Evolutionary conservation across 2,888 invertebrate genomes (phyloP).

Genomic region (Dicranocentrus wangi): DNA sequence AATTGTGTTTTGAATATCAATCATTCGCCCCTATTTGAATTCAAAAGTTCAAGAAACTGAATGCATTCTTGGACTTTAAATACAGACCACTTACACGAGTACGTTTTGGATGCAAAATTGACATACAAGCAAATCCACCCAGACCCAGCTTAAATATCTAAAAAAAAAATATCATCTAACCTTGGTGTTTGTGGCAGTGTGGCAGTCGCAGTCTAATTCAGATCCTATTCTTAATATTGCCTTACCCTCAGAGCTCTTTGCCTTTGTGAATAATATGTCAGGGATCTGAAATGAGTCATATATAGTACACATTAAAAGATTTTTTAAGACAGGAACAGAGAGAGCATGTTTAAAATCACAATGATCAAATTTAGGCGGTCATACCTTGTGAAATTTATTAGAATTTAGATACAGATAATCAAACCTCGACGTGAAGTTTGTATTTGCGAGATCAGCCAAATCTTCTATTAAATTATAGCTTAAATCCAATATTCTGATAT

Average conservation of each 20-base stretch:
- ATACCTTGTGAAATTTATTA: constrained; percentile 40
- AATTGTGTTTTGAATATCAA: constrained; percentile 37
- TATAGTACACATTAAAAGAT: no score
- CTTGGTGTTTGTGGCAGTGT: constrained; percentile 41
- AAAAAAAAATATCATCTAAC: not conserved
- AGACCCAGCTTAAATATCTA: not conserved
- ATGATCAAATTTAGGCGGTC: no score
- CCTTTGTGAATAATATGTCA: constrained; percentile 10
- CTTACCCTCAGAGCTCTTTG: constrained; percentile 45
- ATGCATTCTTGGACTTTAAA: no score
- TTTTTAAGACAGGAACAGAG: no score
- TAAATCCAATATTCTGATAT: constrained; percentile 79
- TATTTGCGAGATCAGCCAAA: constrained; percentile 19
- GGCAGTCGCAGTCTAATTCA: constrained; percentile 45
- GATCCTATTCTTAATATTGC: constrained; percentile 31
- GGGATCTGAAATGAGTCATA: constrained; percentile 31
- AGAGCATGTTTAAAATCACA: no score
- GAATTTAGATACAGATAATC: constrained; percentile 36
- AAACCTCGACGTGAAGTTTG: constrained; percentile 26
- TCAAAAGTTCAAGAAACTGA: constrained; percentile 5
- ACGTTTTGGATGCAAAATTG: not conserved
- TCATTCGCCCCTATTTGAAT: constrained; percentile 34
- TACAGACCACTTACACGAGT: no score
- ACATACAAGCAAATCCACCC: not conserved
- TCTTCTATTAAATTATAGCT: constrained; percentile 22